Evolutionary conservation across 2,888 invertebrate genomes (phyloP).

Genomic region (Thera britannica): DNA sequence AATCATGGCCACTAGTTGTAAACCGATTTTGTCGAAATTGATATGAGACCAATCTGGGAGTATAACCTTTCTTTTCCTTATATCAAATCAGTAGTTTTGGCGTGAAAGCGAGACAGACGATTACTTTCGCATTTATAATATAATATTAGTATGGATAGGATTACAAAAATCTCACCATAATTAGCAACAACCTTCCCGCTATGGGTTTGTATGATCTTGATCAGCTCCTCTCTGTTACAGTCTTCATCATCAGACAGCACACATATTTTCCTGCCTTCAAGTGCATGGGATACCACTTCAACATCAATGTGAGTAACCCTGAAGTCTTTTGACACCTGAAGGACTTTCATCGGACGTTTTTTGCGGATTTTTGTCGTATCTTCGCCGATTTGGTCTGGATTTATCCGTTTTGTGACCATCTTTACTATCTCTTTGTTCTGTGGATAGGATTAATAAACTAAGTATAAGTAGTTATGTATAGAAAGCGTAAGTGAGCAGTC

Average conservation of each 20-base stretch:
- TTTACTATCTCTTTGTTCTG: slow-evolving; percentile 67
- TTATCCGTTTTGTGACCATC: slow-evolving; percentile 61
- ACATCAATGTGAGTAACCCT: slow-evolving; percentile 48
- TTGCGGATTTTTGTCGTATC: slow-evolving; percentile 49
- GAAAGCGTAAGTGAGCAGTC: too few relatives aligned
- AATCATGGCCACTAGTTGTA: too few relatives aligned
- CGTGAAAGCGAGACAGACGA: too few relatives aligned
- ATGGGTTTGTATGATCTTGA: slow-evolving; percentile 64
- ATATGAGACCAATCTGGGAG: too few relatives aligned
- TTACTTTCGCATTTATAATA: too few relatives aligned
- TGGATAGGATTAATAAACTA: too few relatives aligned
- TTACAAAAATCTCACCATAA: slow-evolving; percentile 52
- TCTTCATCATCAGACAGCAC: slow-evolving; percentile 70
- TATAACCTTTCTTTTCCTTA: too few relatives aligned
- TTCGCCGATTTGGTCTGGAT: slow-evolving; percentile 52
- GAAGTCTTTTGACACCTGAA: slow-evolving; percentile 65
- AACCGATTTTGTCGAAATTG: too few relatives aligned
- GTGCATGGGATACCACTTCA: slow-evolving; percentile 59
- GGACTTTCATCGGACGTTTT: slow-evolving; percentile 53
- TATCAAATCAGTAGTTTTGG: too few relatives aligned
- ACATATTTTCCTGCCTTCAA: slow-evolving; percentile 63
- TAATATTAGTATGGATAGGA: neutral
- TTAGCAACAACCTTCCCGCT: slow-evolving; percentile 69
- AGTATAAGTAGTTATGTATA: too few relatives aligned
- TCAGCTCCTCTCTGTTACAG: slow-evolving; percentile 59